Evolutionary conservation across 2,113 vertebrate genomes (phyloP).

Genomic region (Microtus ochrogaster): DNA sequence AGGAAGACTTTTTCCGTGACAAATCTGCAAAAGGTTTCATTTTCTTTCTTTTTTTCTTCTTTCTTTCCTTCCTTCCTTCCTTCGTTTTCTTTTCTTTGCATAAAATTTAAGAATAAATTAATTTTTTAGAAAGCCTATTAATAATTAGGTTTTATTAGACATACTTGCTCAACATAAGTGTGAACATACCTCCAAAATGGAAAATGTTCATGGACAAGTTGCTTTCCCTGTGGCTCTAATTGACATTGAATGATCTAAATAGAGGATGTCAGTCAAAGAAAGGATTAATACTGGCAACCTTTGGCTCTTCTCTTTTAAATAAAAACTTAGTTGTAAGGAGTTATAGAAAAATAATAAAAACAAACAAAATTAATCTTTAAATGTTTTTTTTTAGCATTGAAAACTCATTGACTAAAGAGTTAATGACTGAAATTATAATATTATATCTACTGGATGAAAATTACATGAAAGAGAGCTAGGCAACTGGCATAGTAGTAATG

Average conservation of each 20-base stretch:
- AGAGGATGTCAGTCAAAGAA: background rate
- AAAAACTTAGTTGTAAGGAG: background rate
- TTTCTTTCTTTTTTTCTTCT: background rate
- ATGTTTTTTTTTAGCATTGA: background rate
- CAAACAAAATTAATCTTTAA: background rate
- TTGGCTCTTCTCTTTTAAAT: background rate
- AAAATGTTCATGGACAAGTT: fast-evolving
- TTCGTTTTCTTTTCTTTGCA: background rate
- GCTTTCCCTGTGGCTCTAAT: background rate
- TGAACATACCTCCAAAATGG: background rate
- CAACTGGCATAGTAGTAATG: background rate
- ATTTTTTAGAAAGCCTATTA: background rate
- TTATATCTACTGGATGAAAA: background rate
- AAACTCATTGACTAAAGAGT: background rate
- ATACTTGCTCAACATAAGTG: background rate
- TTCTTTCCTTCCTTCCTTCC: no score
- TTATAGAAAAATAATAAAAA: background rate
- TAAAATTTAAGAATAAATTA: conserved; percentile 1
- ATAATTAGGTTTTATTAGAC: background rate
- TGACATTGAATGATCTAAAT: background rate
- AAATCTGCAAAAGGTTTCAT: background rate
- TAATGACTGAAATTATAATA: background rate
- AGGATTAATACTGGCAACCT: background rate
- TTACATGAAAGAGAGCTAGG: background rate
- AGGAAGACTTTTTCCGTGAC: background rate